phyloP scores from a whole-genome alignment of 2,113 vertebrate species.

The cat (Felis catus) region DNA sequence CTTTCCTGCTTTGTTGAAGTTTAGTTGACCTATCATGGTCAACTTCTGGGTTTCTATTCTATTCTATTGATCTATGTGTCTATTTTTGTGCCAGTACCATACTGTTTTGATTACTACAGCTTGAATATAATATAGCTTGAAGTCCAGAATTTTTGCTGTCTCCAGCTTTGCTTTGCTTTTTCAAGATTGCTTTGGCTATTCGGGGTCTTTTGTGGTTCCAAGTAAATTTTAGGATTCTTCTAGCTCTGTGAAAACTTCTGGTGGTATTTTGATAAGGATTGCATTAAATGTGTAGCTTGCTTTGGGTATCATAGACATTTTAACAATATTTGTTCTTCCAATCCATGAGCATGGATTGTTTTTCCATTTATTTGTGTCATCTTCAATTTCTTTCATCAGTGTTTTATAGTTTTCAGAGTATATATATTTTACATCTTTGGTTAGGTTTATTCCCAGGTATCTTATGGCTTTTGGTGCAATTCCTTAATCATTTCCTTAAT shows the following conservation, averaged over 20 bases:
- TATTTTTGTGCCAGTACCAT: too few relatives aligned
- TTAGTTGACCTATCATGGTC: too few relatives aligned
- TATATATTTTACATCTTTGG: not conserved
- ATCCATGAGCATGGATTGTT: not conserved
- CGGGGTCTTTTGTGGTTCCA: not conserved
- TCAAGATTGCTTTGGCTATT: not conserved
- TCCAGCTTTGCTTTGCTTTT: not conserved
- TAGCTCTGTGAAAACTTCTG: not conserved
- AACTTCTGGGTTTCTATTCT: too few relatives aligned
- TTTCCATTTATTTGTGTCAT: not conserved
- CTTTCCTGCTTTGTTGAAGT: too few relatives aligned
- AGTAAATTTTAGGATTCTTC: not conserved
- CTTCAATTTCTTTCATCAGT: not conserved
- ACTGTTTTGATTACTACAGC: too few relatives aligned
- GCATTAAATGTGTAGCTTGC: not conserved
- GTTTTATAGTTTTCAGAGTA: not conserved
- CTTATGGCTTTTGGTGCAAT: not conserved
- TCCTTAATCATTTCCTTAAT: not conserved
- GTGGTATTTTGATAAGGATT: not conserved
- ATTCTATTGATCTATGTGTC: too few relatives aligned
- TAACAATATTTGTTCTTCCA: not conserved
- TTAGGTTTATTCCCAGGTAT: not conserved
- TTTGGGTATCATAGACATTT: not conserved
- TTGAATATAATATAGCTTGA: too few relatives aligned
- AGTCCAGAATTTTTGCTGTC: too few relatives aligned